Evolutionary conservation across 2,888 invertebrate species (phyloP), one percentile per base, ranked within the genome.

Genomic region (Acleris cristana): DNA sequence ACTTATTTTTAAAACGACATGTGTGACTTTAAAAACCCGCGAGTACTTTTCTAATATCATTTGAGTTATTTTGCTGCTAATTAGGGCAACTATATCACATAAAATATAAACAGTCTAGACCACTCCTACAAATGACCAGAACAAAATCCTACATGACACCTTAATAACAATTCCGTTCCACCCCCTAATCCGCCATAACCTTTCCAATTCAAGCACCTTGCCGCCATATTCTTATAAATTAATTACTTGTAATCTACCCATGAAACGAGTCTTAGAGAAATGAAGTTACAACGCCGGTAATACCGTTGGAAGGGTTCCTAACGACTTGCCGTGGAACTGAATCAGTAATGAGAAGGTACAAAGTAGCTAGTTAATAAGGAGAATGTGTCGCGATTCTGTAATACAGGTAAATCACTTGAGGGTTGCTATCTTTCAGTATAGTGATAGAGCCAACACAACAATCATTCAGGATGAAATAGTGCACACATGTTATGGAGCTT

Each of bases 191-290:
- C 73, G 75, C 77, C 77, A 84, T 83, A 85, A 85, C 81, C 74
- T 67, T 58, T 51, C 30, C 52, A 18, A 56, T 62, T 45, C 34
- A n/a, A 40, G 40, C 82, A 83, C 81, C 79, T 80, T 83, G 18
- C 81, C 79, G 80, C 90, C 89, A 91, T 92, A 91, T 91, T 92
- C 92, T 92, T 92, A 92, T 92, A 92, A 92, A 92, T 92, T 92
- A 92, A 92, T 92, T 92, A 92, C 92, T 87, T 88, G 92, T 92
- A 92, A 92, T 92, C 92, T 92, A 89, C 92, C 89, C 90, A 85
- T 89, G 89, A 87, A 89, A 88, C 87, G 88, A 86, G 90, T 84
- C 89, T 90, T 88, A 88, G 84, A 84, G 89, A 87, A 90, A 91
- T 90, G 90, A 90, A 92, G 89, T 91, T 91, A 92, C 91, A 85